Percentiles rank a stretch among this genome's conserved stretches.
These are phyloP conservation scores for Epicauta chinensis DNA, from an alignment of 1,140 invertebrate genomes.

Conservation along the genomic window DNA sequence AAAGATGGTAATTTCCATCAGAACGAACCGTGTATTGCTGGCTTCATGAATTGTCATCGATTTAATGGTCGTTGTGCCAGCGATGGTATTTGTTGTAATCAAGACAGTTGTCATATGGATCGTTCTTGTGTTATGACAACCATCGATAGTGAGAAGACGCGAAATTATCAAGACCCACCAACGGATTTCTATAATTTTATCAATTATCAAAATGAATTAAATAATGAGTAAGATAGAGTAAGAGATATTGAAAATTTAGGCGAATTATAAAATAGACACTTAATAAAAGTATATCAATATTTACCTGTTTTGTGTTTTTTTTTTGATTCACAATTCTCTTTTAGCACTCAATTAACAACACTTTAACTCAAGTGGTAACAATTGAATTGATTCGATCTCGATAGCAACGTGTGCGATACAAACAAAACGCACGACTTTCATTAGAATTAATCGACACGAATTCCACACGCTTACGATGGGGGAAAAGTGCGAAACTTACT, in stretches of 20 bases:
- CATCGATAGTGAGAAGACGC: no score
- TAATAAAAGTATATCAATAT: no score
- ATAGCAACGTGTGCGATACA: conserved; percentile 12
- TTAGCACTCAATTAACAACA: no score
- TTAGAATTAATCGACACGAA: conserved; percentile 1
- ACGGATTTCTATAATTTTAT: conserved; percentile 7
- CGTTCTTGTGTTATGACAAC: no score
- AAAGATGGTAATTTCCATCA: conserved; percentile 39
- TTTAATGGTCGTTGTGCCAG: conserved; percentile 48
- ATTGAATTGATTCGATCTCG: background rate
- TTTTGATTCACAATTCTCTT: no score
- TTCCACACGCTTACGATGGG: no score
- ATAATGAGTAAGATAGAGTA: background rate
- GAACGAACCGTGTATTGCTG: conserved; percentile 47
- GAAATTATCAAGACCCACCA: no score
- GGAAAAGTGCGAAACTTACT: conserved; percentile 53
- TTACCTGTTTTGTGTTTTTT: no score
- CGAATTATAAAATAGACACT: no score
- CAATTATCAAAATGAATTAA: conserved; percentile 5
- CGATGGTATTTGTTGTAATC: conserved; percentile 48
- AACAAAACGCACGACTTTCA: conserved; percentile 1
- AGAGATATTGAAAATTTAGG: no score
- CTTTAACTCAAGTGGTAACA: no score
- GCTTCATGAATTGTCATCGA: conserved; percentile 46
- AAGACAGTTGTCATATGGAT: conserved; percentile 39